Conservation (phyloP, 2,797 vertebrate species). For the Enteromius viviparus region DNA sequence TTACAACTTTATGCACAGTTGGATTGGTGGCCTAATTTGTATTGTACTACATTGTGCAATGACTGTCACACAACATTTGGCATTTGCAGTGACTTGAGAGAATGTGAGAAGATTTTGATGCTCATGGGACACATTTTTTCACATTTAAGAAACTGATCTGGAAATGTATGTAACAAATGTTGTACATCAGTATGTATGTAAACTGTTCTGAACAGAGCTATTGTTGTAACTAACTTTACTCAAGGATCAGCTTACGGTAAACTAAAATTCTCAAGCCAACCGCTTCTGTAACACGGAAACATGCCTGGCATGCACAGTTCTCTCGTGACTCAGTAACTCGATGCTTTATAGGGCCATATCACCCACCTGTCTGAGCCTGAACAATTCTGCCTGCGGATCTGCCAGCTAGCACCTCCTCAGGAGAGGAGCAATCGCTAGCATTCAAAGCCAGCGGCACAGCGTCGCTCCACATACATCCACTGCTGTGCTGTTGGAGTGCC, state of each 20-base stretch:
- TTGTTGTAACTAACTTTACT: neutral
- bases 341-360: neutral
- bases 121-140: neutral
- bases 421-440: neutral
- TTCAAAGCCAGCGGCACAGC: neutral
- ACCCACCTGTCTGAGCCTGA: constrained; percentile 16
- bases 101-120: neutral
- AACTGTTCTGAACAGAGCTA: neutral
- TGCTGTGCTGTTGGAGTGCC: neutral
- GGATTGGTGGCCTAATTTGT: neutral
- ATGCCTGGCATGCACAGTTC: neutral
- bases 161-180: neutral
- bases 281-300: neutral
- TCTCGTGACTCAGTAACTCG: neutral
- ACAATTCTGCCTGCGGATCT: neutral
- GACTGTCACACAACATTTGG: neutral
- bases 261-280: neutral
- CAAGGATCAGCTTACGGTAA: neutral
- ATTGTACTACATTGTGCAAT: too few relatives aligned
- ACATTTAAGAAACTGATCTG: neutral
- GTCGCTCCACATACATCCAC: neutral
- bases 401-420: constrained; percentile 4
- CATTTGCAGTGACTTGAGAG: neutral
- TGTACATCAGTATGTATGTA: neutral
- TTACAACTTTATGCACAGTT: neutral